Evolutionary conservation across 2,797 vertebrate genomes (phyloP).

Genomic region (Garrulus glandarius): DNA sequence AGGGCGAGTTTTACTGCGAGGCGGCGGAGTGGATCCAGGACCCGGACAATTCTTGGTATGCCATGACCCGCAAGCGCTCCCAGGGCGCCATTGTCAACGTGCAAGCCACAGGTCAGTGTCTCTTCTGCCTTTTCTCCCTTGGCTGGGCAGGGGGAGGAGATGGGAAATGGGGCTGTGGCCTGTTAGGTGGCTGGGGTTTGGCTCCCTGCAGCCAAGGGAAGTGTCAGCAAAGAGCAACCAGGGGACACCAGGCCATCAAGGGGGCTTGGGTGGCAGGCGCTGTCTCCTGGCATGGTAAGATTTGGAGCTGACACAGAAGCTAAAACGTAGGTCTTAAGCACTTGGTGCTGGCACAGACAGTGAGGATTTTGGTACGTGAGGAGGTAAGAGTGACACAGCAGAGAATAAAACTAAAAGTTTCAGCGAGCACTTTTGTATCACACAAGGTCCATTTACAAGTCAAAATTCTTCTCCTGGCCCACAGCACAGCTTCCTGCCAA

Average conservation of each 20-base stretch:
- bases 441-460: background rate
- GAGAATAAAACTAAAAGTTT: background rate
- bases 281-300: rapidly evolving
- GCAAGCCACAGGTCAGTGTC: slow-evolving; percentile 89
- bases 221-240: background rate
- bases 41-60: slow-evolving; percentile 87
- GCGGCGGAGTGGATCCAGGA: slow-evolving; percentile 96
- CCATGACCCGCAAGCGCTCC: slow-evolving; percentile 93
- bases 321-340: background rate
- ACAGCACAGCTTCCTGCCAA: background rate
- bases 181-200: background rate
- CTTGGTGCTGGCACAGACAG: background rate
- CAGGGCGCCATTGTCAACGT: slow-evolving; percentile 87
- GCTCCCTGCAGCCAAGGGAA: background rate
- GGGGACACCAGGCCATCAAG: background rate
- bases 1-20: slow-evolving; percentile 94
- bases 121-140: background rate
- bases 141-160: background rate
- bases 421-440: background rate
- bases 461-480: background rate
- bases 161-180: background rate
- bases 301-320: background rate
- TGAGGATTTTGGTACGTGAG: background rate
- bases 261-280: background rate
- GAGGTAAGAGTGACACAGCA: background rate